Evolutionary conservation across 2,797 vertebrate species (phyloP).

Genomic region (Eremophila alpestris): DNA sequence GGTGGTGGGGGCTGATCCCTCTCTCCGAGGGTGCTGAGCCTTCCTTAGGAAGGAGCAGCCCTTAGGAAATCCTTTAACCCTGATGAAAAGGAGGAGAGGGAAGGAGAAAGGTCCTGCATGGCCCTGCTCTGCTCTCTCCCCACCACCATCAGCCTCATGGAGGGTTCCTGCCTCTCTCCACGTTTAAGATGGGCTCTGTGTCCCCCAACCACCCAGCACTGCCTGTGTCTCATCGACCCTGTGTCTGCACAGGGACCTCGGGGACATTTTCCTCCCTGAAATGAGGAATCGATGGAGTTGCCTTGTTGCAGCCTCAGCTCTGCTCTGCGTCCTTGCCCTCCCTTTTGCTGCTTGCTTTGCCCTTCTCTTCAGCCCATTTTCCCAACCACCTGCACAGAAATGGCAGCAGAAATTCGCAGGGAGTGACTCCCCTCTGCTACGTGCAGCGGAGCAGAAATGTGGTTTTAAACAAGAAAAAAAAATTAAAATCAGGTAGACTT

Average conservation of each 20-base stretch:
- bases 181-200: background rate
- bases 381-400: background rate
- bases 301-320: background rate
- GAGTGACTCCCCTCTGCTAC: background rate
- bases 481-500: background rate
- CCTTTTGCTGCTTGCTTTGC: background rate
- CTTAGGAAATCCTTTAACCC: background rate
- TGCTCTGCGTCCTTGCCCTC: accelerated
- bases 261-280: background rate
- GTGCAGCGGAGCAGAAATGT: background rate
- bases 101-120: accelerated
- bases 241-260: background rate
- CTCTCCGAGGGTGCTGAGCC: accelerated
- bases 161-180: background rate
- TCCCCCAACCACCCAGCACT: background rate
- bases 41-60: background rate
- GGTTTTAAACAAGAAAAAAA: background rate
- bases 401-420: background rate
- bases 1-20: background rate
- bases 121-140: background rate
- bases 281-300: background rate
- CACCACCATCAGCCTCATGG: background rate
- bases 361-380: background rate
- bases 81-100: background rate
- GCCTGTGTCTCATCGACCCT: background rate